Evolutionary conservation across 2,113 vertebrate species (phyloP).

Genomic region (Psittacara wagleri): DNA sequence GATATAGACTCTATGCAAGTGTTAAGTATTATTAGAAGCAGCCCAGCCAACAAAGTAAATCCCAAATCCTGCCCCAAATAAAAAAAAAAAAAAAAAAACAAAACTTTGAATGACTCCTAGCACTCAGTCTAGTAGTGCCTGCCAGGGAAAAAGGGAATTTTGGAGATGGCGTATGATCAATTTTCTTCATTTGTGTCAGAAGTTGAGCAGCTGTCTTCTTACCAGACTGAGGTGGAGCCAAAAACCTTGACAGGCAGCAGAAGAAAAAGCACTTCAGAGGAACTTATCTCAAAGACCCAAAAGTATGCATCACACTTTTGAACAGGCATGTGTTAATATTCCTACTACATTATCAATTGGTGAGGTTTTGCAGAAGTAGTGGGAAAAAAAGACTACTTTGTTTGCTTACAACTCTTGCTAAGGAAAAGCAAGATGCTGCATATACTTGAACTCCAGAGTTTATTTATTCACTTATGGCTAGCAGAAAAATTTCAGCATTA

Average conservation of each 20-base stretch:
- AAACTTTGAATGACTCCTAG: slow-evolving; percentile 25
- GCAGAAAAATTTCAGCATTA: neutral
- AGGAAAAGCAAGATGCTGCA: neutral
- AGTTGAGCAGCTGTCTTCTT: slow-evolving; percentile 79
- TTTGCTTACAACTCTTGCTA: neutral
- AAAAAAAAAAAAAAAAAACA: neutral
- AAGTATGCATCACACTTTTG: slow-evolving; percentile 65
- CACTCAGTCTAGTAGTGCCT: slow-evolving; percentile 21
- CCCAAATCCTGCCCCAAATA: slow-evolving; percentile 21
- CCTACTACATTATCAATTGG: neutral
- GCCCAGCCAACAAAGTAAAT: neutral
- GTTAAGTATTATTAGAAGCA: neutral
- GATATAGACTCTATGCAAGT: neutral
- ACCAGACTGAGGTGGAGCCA: slow-evolving; percentile 78
- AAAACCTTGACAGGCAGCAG: slow-evolving; percentile 76
- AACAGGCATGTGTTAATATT: slow-evolving; percentile 45
- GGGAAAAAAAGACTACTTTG: neutral
- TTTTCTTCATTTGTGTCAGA: slow-evolving; percentile 76
- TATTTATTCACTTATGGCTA: neutral
- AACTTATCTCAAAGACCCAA: slow-evolving; percentile 69
- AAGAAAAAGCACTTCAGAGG: slow-evolving; percentile 72
- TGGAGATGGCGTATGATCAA: slow-evolving; percentile 72
- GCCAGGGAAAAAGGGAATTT: slow-evolving; percentile 70
- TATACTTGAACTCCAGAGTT: neutral
- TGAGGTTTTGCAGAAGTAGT: neutral